phyloP scores from a whole-genome alignment of 92 coral and sea anemone genomes.

The Umimayanthus kanabou region DNA sequence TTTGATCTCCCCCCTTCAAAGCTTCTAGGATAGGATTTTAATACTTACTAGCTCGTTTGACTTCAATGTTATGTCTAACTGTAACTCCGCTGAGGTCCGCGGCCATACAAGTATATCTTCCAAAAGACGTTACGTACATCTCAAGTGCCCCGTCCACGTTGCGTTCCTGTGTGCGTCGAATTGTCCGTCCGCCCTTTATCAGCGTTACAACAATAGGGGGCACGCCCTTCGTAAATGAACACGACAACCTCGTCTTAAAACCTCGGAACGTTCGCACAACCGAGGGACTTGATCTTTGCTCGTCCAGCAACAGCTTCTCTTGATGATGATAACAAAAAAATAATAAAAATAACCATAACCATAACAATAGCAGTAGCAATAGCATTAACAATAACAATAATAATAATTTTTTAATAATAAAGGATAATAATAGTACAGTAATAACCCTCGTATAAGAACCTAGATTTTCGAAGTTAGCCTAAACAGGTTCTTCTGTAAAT shows the following conservation, averaged over 20 bases:
- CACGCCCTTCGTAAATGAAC: slow-evolving; percentile 64
- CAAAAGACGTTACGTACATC: slow-evolving; percentile 46
- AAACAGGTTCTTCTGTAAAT: too few relatives aligned
- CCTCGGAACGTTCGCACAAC: slow-evolving; percentile 57
- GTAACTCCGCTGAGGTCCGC: slow-evolving; percentile 51
- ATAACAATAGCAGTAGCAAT: too few relatives aligned
- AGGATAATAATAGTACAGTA: too few relatives aligned
- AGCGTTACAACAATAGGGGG: slow-evolving; percentile 53
- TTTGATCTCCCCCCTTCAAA: too few relatives aligned
- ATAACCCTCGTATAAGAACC: too few relatives aligned
- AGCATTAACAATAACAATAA: too few relatives aligned
- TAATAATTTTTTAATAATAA: too few relatives aligned
- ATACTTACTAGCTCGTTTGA: slow-evolving; percentile 60
- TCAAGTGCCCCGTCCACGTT: slow-evolving; percentile 43
- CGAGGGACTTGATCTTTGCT: slow-evolving; percentile 50
- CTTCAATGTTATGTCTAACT: slow-evolving; percentile 45
- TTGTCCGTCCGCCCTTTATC: slow-evolving; percentile 30
- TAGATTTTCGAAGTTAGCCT: too few relatives aligned
- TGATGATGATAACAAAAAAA: too few relatives aligned
- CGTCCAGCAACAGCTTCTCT: slow-evolving; percentile 58
- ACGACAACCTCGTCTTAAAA: slow-evolving; percentile 52
- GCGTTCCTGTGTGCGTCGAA: slow-evolving; percentile 37
- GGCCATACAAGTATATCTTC: slow-evolving; percentile 61
- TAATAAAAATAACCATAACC: too few relatives aligned
- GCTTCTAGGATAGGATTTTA: not conserved